Percentiles rank a stretch among this genome's conserved stretches.
Conservation (phyloP, 2,797 vertebrate genomes). For the Anas bahamensis region DNA sequence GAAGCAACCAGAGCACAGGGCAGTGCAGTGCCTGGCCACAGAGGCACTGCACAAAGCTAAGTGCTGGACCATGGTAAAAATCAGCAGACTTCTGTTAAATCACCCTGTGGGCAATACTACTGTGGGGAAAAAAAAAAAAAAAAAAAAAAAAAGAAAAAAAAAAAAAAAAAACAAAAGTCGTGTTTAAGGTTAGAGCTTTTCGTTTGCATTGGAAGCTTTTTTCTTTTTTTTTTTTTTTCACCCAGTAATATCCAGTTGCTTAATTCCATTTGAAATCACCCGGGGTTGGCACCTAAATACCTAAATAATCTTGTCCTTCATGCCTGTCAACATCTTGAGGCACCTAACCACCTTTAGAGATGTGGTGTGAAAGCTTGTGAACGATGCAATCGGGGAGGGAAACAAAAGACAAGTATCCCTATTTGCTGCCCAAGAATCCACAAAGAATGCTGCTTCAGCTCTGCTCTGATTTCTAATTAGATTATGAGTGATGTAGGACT, state of each 20-base stretch:
- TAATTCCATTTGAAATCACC: conserved; percentile 63
- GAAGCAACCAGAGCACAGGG: background rate
- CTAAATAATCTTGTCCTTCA: conserved; percentile 73
- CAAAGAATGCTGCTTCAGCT: conserved; percentile 70
- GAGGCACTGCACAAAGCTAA: background rate
- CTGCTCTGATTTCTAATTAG: conserved; percentile 75
- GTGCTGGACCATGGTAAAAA: background rate
- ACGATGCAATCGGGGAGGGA: conserved; percentile 52
- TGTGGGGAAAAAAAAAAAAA: background rate
- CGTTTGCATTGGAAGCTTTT: background rate
- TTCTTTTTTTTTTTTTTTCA: background rate
- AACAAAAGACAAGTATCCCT: conserved; percentile 74
- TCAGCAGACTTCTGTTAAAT: background rate
- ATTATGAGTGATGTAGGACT: conserved; percentile 68
- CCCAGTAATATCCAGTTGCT: conserved; percentile 44
- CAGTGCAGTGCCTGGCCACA: fast-evolving
- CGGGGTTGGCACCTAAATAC: conserved; percentile 52
- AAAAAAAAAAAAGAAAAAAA: background rate
- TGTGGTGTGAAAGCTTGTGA: conserved; percentile 64
- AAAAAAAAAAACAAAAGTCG: background rate
- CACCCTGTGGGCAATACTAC: conserved; percentile 15
- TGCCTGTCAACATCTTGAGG: conserved; percentile 73
- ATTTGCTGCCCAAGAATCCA: conserved; percentile 73
- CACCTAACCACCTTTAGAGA: conserved; percentile 70
- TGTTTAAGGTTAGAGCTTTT: conserved; percentile 31